Evolutionary conservation across 2,113 vertebrate species (phyloP).

Genomic region (Gasterosteus nipponicus): DNA sequence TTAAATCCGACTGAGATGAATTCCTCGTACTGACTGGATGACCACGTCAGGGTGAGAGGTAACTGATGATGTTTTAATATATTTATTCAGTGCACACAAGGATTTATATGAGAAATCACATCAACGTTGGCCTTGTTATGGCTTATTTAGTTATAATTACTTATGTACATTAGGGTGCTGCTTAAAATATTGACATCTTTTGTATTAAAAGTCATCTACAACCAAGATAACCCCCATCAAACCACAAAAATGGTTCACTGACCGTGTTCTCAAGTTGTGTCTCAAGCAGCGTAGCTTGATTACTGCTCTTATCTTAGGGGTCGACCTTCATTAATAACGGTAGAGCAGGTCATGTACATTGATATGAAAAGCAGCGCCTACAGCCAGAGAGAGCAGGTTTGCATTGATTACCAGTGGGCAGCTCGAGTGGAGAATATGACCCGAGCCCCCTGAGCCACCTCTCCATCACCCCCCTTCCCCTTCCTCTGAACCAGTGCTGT

Average conservation of each 20-base stretch:
- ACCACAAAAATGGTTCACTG: neutral
- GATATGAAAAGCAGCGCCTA: conserved; percentile 37
- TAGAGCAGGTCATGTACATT: conserved; percentile 12
- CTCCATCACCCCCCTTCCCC: conserved; percentile 53
- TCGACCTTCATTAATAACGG: conserved; percentile 7
- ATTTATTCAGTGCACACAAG: neutral
- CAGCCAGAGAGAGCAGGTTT: conserved; percentile 49
- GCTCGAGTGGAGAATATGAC: conserved; percentile 74
- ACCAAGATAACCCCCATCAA: neutral
- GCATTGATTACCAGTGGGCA: conserved; percentile 62
- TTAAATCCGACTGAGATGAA: neutral
- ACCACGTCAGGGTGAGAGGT: neutral
- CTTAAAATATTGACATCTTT: neutral
- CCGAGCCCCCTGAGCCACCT: conserved; percentile 56
- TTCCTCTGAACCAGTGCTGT: conserved; percentile 61
- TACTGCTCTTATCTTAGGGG: conserved; percentile 4
- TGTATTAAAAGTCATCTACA: neutral
- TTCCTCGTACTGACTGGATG: neutral
- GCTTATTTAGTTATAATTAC: neutral
- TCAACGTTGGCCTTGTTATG: neutral
- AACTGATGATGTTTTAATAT: neutral
- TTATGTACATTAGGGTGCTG: neutral
- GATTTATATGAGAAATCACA: neutral
- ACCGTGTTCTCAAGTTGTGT: neutral
- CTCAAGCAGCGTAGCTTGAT: neutral